A percentile compares a stretch with the other conserved stretches of the same genome.
Conservation (phyloP, 2,797 vertebrate species). For the Parotocinclus haroldoi region DNA sequence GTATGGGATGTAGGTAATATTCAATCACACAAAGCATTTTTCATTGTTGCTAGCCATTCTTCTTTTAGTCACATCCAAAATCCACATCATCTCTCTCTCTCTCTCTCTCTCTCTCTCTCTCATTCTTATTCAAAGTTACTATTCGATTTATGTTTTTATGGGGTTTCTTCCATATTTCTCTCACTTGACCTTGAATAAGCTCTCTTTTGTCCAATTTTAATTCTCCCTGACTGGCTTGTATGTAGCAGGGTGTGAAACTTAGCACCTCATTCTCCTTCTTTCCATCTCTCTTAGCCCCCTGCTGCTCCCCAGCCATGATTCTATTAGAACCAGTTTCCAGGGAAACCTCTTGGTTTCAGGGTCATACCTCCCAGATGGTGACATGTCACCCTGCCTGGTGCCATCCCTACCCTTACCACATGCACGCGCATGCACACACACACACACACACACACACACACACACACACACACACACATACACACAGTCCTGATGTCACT, state of each 20-base stretch:
- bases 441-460: conserved; percentile 12
- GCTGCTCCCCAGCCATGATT: conserved; percentile 42
- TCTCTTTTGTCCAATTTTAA: conserved; percentile 35
- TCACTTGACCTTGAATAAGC: conserved; percentile 45
- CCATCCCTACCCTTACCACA: conserved; percentile 2
- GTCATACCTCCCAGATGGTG: conserved; percentile 55
- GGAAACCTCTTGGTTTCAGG: conserved; percentile 48
- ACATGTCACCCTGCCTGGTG: conserved; percentile 38
- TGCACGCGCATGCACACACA: conserved; percentile 24
- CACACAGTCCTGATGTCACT: conserved; percentile 26
- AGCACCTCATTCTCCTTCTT: conserved; percentile 12
- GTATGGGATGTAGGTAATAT: too few species aligned
- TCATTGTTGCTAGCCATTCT: too few species aligned
- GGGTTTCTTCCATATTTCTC: conserved; percentile 18
- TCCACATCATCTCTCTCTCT: too few species aligned
- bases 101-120: too few species aligned
- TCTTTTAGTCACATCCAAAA: too few species aligned
- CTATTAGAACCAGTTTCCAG: conserved; percentile 52
- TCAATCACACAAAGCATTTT: too few species aligned
- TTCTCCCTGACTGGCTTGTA: conserved; percentile 28
- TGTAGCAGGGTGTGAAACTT: conserved; percentile 27
- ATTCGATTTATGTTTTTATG: not conserved
- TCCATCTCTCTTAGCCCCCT: conserved; percentile 34
- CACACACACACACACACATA: conserved; percentile 25
- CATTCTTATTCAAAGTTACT: too few species aligned